Conservation (phyloP, 2,888 invertebrate species). For the Branchinecta sandiegonensis region DNA sequence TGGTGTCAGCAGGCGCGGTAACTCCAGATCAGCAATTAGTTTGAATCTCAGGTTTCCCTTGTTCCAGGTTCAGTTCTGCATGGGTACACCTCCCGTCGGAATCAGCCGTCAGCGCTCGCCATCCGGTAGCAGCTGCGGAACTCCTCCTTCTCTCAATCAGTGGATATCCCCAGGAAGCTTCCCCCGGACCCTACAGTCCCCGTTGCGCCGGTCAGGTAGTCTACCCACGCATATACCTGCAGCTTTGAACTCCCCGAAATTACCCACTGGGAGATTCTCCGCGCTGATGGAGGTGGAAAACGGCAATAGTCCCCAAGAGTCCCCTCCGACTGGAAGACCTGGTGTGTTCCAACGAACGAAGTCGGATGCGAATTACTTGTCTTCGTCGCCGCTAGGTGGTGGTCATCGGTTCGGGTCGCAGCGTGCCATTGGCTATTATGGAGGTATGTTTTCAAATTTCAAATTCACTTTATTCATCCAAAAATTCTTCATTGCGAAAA, state of each 20-base stretch:
- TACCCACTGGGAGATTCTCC: constrained; percentile 2
- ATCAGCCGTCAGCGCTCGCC: constrained; percentile 32
- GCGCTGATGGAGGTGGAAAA: constrained; percentile 18
- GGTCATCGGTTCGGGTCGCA: not conserved
- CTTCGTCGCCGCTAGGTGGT: not conserved
- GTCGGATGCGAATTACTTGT: not conserved
- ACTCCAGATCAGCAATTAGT: no score
- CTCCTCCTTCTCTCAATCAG: constrained; percentile 44
- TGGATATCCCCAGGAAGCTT: constrained; percentile 33
- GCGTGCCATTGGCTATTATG: constrained; percentile 18
- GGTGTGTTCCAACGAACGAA: not conserved
- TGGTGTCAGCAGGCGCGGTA: no score
- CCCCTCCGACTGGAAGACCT: not conserved
- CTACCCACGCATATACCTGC: constrained; percentile 5
- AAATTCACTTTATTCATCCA: no score
- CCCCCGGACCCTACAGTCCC: constrained; percentile 45
- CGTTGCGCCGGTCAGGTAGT: constrained; percentile 48
- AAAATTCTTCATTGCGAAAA: no score
- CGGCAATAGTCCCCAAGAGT: not conserved
- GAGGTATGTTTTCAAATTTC: constrained; percentile 1
- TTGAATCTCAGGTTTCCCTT: not conserved
- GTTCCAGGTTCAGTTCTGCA: constrained; percentile 57
- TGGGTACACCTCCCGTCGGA: constrained; percentile 62
- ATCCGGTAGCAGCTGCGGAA: constrained; percentile 42
- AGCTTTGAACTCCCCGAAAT: constrained; percentile 12